Percentiles rank a stretch among this genome's conserved stretches.
These are phyloP conservation scores for Pseudobourletiella spinata DNA, from an alignment of 1,140 invertebrate genomes.

Conservation along the genomic window DNA sequence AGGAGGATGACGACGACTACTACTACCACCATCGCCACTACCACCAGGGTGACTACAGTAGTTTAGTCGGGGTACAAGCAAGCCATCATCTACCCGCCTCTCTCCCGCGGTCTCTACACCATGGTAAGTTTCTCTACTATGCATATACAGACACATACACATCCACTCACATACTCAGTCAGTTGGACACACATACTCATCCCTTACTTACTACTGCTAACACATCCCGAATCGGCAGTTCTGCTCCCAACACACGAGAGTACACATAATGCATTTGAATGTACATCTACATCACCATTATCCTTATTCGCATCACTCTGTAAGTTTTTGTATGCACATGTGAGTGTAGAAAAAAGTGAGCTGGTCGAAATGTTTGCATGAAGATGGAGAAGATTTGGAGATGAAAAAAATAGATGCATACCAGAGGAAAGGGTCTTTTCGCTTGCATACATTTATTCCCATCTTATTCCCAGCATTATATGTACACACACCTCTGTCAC, in stretches of 20 bases:
- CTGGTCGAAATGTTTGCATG: slow-evolving; percentile 21
- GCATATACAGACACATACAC: too few species aligned
- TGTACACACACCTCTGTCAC: slow-evolving; percentile 2
- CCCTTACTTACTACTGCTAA: too few species aligned
- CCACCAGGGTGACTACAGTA: too few species aligned
- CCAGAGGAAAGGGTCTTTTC: slow-evolving; percentile 1
- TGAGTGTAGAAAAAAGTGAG: slow-evolving; percentile 9
- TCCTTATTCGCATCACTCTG: slow-evolving; percentile 22
- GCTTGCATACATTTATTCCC: slow-evolving; percentile 17
- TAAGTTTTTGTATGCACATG: not conserved
- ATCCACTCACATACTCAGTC: too few species aligned
- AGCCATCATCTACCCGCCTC: too few species aligned
- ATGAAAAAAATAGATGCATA: slow-evolving; percentile 22
- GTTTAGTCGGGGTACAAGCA: too few species aligned
- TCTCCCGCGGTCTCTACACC: too few species aligned
- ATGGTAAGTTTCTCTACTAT: too few species aligned
- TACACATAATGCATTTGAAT: slow-evolving; percentile 27
- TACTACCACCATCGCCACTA: too few species aligned
- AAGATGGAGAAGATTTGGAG: slow-evolving; percentile 23
- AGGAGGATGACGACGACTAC: too few species aligned
- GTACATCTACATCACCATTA: slow-evolving; percentile 27
- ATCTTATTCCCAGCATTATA: not conserved
- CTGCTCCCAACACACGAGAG: slow-evolving; percentile 2
- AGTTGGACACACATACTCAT: too few species aligned
- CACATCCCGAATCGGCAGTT: not conserved